These are phyloP conservation scores for Drosophila melanica DNA, from an alignment of 1,140 invertebrate species.

Conservation along the genomic window DNA sequence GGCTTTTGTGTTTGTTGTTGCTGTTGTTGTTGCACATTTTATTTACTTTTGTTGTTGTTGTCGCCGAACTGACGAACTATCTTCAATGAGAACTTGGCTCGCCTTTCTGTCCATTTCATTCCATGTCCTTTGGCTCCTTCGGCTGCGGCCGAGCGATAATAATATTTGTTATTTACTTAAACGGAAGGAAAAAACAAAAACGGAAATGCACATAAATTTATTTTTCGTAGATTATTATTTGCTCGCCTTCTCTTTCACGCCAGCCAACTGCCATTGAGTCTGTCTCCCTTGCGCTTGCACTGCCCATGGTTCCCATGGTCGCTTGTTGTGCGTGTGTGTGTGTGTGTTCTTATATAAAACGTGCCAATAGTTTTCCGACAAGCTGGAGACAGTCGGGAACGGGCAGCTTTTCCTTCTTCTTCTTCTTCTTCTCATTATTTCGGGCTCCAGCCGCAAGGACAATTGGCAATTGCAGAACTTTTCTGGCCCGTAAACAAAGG, in stretches of 20 bases:
- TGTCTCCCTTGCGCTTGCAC: background rate
- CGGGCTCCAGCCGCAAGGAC: background rate
- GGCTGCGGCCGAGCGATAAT: conserved; percentile 77
- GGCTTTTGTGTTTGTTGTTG: conserved; percentile 26
- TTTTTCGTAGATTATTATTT: conserved; percentile 72
- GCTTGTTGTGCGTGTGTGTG: background rate
- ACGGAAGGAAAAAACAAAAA: conserved; percentile 79
- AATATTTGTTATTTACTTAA: conserved; percentile 84
- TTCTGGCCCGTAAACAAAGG: background rate
- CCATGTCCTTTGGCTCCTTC: conserved; percentile 12
- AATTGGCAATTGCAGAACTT: background rate
- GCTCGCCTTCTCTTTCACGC: conserved; percentile 5
- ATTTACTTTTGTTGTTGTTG: conserved; percentile 45
- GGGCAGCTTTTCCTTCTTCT: conserved; percentile 12
- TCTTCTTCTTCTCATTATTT: background rate
- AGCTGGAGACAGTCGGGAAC: background rate
- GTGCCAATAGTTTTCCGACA: conserved; percentile 27
- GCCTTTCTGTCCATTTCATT: conserved; percentile 3
- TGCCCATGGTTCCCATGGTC: background rate
- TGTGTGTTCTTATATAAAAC: background rate
- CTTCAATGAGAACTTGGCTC: conserved; percentile 45
- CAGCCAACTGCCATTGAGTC: background rate
- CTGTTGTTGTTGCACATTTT: conserved; percentile 29
- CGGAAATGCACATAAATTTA: conserved; percentile 84
- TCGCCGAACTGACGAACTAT: conserved; percentile 43